These are phyloP conservation scores for Ceratina japonica DNA, from an alignment of 1,140 invertebrate species.

Conservation along the genomic window DNA sequence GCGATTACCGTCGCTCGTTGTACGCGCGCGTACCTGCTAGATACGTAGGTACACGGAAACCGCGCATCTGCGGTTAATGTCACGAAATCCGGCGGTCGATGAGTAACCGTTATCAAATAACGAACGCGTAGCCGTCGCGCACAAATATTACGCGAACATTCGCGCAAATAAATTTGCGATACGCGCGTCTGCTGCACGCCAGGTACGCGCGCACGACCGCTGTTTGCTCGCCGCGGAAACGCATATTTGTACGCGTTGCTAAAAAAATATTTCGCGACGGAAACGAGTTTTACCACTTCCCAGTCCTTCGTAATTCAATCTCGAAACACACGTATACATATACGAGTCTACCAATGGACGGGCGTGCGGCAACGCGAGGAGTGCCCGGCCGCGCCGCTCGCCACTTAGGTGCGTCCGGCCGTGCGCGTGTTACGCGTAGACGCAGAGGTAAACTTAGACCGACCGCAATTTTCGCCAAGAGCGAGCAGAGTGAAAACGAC, in stretches of 20 bases:
- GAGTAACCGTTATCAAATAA: slow-evolving; percentile 35
- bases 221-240: not conserved
- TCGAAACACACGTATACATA: no score
- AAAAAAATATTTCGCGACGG: slow-evolving; percentile 10
- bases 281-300: no score
- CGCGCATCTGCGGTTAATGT: not conserved
- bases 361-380: no score
- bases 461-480: not conserved
- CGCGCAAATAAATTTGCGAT: not conserved
- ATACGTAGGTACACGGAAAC: no score
- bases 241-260: slow-evolving; percentile 9
- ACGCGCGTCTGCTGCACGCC: no score
- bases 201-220: not conserved
- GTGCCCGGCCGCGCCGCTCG: no score
- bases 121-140: not conserved
- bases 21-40: no score
- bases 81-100: slow-evolving; percentile 14
- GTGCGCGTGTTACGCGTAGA: no score
- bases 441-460: no score
- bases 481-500: slow-evolving; percentile 6
- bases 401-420: no score
- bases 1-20: not conserved
- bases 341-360: no score
- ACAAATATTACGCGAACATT: not conserved
- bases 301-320: no score